Base-by-base conservation (phyloP, 2,113 vertebrate species). In the Platichthys flesus region DNA sequence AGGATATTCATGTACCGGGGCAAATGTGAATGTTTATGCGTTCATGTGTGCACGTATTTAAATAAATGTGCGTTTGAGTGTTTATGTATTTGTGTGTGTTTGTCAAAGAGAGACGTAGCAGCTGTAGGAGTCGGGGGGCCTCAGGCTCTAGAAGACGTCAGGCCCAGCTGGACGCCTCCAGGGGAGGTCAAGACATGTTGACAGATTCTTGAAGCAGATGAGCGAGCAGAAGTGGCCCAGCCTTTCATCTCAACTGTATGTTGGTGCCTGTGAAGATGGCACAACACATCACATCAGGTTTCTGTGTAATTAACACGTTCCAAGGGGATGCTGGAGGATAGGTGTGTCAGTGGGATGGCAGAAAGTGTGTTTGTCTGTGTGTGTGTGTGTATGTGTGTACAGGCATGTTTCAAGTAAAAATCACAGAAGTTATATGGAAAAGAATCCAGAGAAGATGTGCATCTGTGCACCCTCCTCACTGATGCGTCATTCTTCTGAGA, bases 141-240 rank as follows among this genome's bases (percentile, higher is more conserved):
- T 40, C 0, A 28, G 78, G 83, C 88, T 86, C 35, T 26, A 37
- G 56, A 73, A 87, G 85, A 89, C 74, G 66, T 88, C 88, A 85
- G 78, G 20, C 85, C 82, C 90, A 93, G 90, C 91, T 91, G 91
- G 84, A 83, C 47, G 42, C 77, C 89, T 87, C 81, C 67, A 55
- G 83, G 88, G 80, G 78, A 88, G 88, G 84, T 90, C 89, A 89
- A 71, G 80, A 73, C 80, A 81, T 85, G 85, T 82, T 89, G 89
- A 91, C 81, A 86, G 81, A 79, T 86, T 82, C 82, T 66, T 67
- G 40, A 59, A 74, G 86, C 86, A 78, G 81, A 83, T 26, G 78
- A 76, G 58, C 54, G 74, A 84, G 76, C 84, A 86, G 81, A 86
- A 82, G 81, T 71, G 77, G 62, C 82, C 67, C 35, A 54, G 76